Base-by-base conservation (phyloP, 2,888 invertebrate genomes). In the Lepidochrysops patricia region DNA sequence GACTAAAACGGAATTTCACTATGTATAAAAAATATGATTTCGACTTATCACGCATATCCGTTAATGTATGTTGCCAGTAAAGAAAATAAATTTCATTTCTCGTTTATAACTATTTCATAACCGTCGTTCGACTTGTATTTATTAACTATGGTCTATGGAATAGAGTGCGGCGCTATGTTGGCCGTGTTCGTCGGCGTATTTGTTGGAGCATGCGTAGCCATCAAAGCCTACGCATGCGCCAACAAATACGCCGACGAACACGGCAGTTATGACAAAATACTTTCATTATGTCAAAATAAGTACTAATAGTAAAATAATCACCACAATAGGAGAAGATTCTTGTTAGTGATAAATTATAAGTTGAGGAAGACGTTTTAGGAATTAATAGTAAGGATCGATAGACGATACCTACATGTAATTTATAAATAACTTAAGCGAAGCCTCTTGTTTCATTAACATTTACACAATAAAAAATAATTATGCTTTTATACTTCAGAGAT, bases 331-430 rank as follows among this genome's bases (percentile, higher is more conserved):
- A 32, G n/a, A 29, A 54, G 54, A n/a, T 32, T 26, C 26, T 54
- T 26, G 26, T 54, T 54, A 54, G 13, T 32, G 29, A 29, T 54
- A 54, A 54, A 32, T 32, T 19, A 32, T 5, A n/a, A 32, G 54
- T 54, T 4, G 29, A 54, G 54, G 54, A 54, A 54, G 54, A 54
- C 54, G 12, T 54, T 12, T 32, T 54, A 54, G 54, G 54, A 54
- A 54, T 54, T 49, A 32, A 54, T 23, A 12, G 54, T 19, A 29
- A 54, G 54, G 54, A 29, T 54, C 27, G 13, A n/a, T n/a, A n/a
- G n/a, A n/a, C n/a, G n/a, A n/a, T n/a, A n/a, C n/a, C 19, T 52
- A 54, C 12, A 32, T 15, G 27, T 13, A 32, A 29, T 32, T 29
- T 4, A 54, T 32, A 32, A 6, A 50, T 50, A 26, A 26, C 26